Conservation (phyloP, 2,113 vertebrate species). For the Sminthopsis crassicaudata region DNA sequence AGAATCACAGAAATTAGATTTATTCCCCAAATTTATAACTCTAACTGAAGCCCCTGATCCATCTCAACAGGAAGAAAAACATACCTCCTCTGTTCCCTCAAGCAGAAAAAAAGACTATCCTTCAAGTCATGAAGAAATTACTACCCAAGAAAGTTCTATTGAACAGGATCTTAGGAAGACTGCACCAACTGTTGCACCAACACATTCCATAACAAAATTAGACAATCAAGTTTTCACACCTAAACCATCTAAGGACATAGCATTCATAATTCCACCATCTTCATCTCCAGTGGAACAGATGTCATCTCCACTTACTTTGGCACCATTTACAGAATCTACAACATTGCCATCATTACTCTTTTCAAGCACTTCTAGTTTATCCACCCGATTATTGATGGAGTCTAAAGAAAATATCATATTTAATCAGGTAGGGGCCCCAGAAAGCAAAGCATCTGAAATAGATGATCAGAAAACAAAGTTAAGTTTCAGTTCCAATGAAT, state of each 20-base stretch:
- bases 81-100: neutral
- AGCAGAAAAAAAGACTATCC: neutral
- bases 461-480: neutral
- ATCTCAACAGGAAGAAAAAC: neutral
- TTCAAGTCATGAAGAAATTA: rapidly evolving
- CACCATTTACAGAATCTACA: neutral
- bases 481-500: neutral
- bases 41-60: neutral
- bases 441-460: slow-evolving; percentile 3
- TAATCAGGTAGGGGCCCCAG: slow-evolving; percentile 30
- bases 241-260: rapidly evolving
- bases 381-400: neutral
- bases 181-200: rapidly evolving
- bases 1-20: rapidly evolving
- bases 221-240: rapidly evolving
- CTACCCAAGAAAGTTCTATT: rapidly evolving
- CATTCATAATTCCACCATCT: slow-evolving; percentile 13
- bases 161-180: rapidly evolving
- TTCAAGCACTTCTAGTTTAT: slow-evolving; percentile 26
- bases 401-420: neutral
- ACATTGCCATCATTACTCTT: neutral
- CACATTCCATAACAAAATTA: rapidly evolving
- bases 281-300: neutral
- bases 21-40: neutral
- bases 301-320: neutral